Evolutionary conservation across 53 echinoderm and acorn worm species (phyloP).

Genomic region (Patiria pectinifera): DNA sequence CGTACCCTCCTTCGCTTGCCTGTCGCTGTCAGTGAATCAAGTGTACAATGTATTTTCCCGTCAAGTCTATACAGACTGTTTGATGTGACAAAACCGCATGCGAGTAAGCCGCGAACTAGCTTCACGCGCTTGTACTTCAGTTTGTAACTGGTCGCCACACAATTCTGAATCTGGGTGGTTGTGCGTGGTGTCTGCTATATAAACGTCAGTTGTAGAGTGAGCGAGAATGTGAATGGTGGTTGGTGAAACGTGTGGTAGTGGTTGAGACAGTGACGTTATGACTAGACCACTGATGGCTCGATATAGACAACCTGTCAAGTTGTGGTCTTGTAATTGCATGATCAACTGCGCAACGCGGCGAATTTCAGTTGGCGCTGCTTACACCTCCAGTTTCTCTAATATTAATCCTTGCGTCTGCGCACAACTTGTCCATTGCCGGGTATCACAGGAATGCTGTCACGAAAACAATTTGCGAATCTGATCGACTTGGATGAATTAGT

Average conservation of each 20-base stretch:
- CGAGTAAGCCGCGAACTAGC: neutral
- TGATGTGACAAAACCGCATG: neutral
- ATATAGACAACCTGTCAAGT: neutral
- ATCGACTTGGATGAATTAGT: neutral
- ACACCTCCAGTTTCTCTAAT: neutral
- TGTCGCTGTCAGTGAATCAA: neutral
- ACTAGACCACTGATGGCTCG: neutral
- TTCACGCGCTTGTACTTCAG: neutral
- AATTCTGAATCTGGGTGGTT: neutral
- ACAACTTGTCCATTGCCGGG: neutral
- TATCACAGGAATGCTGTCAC: neutral
- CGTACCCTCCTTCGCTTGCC: neutral
- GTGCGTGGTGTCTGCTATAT: neutral
- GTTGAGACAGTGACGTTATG: neutral
- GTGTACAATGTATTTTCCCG: constrained; percentile 19
- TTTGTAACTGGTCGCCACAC: neutral
- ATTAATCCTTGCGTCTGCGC: neutral
- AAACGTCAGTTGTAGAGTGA: neutral
- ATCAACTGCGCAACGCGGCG: constrained; percentile 5
- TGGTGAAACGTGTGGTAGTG: neutral
- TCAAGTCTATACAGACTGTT: neutral
- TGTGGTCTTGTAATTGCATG: neutral
- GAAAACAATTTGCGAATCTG: neutral
- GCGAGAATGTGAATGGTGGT: neutral
- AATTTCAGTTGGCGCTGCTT: neutral